phyloP scores from a whole-genome alignment of 2,113 vertebrate species.

The Sitta europaea region DNA sequence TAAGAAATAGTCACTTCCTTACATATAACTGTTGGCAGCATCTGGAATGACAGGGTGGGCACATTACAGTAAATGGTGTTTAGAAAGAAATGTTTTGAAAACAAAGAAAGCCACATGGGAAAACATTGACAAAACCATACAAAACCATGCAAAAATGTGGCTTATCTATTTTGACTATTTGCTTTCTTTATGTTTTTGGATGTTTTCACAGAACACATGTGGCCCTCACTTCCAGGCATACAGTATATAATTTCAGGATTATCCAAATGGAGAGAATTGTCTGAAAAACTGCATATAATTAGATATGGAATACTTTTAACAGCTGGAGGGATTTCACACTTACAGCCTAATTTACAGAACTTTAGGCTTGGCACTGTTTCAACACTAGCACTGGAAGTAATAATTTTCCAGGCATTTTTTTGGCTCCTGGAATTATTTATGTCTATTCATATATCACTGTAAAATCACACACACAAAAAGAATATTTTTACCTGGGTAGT shows the following conservation, averaged over 20 bases:
- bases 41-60: conserved; percentile 57
- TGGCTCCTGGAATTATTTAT: conserved; percentile 69
- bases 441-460: conserved; percentile 54
- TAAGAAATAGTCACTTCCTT: conserved; percentile 48
- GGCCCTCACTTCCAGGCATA: conserved; percentile 25
- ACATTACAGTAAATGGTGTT: conserved; percentile 54
- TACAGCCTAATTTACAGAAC: conserved; percentile 73
- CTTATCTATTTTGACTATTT: conserved; percentile 52
- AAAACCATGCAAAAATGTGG: conserved; percentile 41
- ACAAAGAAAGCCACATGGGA: conserved; percentile 27
- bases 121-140: conserved; percentile 46
- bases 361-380: conserved; percentile 70
- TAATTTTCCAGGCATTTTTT: conserved; percentile 68
- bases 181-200: conserved; percentile 50
- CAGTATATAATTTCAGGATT: conserved; percentile 45
- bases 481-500: conserved; percentile 48
- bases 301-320: conserved; percentile 78
- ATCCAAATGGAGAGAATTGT: conserved; percentile 57
- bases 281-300: conserved; percentile 72
- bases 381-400: conserved; percentile 70
- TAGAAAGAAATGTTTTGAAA: conserved; percentile 56
- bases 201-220: conserved; percentile 53
- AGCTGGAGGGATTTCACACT: conserved; percentile 84
- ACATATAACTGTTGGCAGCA: background rate
- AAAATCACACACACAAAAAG: conserved; percentile 13